Percentiles rank a stretch among this genome's conserved stretches.
Conservation (phyloP, 2,797 vertebrate genomes). For the Cyprinella venusta region DNA sequence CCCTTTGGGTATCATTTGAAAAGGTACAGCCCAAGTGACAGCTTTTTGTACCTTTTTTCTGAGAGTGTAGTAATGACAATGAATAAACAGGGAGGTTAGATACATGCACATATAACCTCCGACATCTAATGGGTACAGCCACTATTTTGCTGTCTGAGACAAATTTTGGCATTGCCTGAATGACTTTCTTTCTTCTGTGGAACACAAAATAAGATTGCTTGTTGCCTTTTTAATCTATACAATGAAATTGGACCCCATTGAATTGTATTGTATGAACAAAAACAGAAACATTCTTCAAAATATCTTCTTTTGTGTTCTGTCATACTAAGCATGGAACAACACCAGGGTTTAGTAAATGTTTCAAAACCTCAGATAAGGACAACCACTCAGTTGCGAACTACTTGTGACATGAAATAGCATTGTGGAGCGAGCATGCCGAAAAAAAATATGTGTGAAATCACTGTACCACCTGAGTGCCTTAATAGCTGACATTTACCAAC, state of each 20-base stretch:
- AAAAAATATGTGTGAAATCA: conserved; percentile 1
- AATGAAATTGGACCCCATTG: background rate
- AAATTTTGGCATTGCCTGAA: background rate
- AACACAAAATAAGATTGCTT: background rate
- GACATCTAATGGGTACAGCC: conserved; percentile 11
- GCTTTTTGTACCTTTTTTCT: too few species aligned
- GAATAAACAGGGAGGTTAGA: background rate
- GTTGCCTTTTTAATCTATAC: background rate
- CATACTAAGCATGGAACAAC: background rate
- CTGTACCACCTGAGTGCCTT: background rate
- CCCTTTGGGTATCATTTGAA: too few species aligned
- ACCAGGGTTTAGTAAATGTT: background rate
- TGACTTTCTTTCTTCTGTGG: background rate
- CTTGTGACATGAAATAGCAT: background rate
- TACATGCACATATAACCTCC: background rate
- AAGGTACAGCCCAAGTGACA: too few species aligned
- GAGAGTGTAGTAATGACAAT: background rate
- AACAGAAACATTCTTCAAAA: background rate
- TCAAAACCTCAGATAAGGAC: background rate
- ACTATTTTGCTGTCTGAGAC: background rate
- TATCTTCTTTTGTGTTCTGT: background rate
- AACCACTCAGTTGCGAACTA: background rate
- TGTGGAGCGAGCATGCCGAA: background rate
- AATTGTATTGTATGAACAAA: background rate
- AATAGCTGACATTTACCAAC: conserved; percentile 3